Evolutionary conservation across 2,888 invertebrate species (phyloP).

Genomic region (Orchesellides sinensis): DNA sequence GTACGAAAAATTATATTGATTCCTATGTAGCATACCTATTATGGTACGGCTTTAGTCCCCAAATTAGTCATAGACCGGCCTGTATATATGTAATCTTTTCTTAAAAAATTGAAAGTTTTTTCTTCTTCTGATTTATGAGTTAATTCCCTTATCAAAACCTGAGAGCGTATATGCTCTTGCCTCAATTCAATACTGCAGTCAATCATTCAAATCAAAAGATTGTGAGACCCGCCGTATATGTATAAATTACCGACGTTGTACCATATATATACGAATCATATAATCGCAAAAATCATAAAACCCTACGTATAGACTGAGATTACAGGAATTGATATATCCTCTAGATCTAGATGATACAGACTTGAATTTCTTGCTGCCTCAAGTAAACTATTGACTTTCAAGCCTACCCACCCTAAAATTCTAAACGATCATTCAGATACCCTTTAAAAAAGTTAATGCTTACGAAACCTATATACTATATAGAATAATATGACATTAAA

Average conservation of each 20-base stretch:
- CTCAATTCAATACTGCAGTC: conserved; percentile 20
- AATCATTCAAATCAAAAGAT: conserved; percentile 1
- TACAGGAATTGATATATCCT: not conserved
- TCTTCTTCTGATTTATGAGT: not conserved
- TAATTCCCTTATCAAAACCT: no score
- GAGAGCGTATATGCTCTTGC: no score
- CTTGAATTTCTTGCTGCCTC: not conserved
- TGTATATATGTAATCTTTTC: not conserved
- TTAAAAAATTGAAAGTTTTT: conserved; percentile 16
- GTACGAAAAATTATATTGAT: conserved; percentile 11
- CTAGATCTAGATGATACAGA: no score
- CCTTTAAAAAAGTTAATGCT: not conserved
- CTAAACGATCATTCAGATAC: not conserved
- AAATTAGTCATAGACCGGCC: conserved; percentile 33
- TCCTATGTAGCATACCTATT: conserved; percentile 7
- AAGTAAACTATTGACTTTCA: not conserved
- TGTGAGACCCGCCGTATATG: conserved; percentile 9
- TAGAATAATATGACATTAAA: not conserved
- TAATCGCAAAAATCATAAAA: conserved; percentile 3
- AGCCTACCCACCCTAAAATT: not conserved
- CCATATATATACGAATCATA: not conserved
- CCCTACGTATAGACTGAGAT: conserved; percentile 5
- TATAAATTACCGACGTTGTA: conserved; percentile 1
- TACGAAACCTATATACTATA: not conserved
- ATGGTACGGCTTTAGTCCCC: conserved; percentile 28